phyloP scores from a whole-genome alignment of 35 echinoderm and acorn worm species.

The Anneissia japonica region DNA sequence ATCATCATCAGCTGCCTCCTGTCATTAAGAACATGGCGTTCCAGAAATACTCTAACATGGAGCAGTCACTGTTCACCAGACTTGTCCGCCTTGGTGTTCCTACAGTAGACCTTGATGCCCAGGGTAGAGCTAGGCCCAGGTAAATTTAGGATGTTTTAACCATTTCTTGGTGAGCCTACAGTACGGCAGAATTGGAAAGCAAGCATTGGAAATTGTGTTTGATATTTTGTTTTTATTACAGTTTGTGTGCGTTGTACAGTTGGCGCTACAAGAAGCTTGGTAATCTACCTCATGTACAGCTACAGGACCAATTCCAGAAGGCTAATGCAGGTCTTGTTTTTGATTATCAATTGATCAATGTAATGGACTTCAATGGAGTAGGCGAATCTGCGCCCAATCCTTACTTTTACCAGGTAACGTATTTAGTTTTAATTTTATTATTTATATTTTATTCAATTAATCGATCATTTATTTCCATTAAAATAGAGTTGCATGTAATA shows the following conservation, averaged over 20 bases:
- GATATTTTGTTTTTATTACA: neutral
- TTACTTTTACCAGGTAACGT: conserved; percentile 90
- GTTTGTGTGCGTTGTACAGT: conserved; percentile 91
- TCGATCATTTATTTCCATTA: too few relatives aligned
- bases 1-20: conserved; percentile 94
- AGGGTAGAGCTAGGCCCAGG: conserved; percentile 84
- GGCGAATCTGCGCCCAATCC: conserved; percentile 96
- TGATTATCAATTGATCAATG: conserved; percentile 94
- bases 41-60: conserved; percentile 99
- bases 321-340: conserved; percentile 74
- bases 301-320: conserved; percentile 52
- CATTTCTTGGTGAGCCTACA: too few relatives aligned
- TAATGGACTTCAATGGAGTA: conserved; percentile 87
- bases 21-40: conserved; percentile 99
- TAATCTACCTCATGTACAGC: conserved; percentile 75
- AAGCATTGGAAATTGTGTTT: too few relatives aligned
- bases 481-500: too few relatives aligned
- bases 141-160: too few relatives aligned
- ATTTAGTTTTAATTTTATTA: neutral
- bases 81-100: conserved; percentile 81
- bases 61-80: conserved; percentile 93
- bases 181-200: too few relatives aligned
- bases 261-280: conserved; percentile 97
- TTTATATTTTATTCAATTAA: neutral
- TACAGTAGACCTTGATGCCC: conserved; percentile 94